Percentiles rank a stretch among this genome's conserved stretches.
phyloP scores from a whole-genome alignment of 2,797 vertebrate genomes.

The Catharus ustulatus region DNA sequence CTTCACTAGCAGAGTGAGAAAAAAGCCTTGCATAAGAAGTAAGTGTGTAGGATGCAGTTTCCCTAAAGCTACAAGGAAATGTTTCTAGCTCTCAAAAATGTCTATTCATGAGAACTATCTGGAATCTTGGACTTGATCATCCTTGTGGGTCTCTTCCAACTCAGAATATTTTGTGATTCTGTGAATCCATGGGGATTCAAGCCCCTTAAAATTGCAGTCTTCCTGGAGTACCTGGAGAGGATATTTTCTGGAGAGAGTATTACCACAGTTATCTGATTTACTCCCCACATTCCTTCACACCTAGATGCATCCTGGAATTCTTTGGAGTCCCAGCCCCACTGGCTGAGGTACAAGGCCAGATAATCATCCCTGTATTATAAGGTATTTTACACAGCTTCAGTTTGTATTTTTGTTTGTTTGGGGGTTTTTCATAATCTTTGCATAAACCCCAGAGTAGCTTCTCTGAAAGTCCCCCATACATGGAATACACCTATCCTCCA shows the following conservation, averaged over 20 bases:
- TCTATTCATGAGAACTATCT: neutral
- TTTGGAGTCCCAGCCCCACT: neutral
- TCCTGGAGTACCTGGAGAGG: neutral
- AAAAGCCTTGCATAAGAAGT: neutral
- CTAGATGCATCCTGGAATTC: neutral
- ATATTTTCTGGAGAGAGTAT: neutral
- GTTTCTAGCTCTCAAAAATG: neutral
- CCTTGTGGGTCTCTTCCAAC: neutral
- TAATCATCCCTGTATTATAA: neutral
- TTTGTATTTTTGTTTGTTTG: neutral
- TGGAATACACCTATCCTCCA: neutral
- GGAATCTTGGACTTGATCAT: neutral
- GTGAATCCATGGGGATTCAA: neutral
- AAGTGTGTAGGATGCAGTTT: neutral
- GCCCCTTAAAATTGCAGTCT: neutral
- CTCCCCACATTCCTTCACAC: neutral
- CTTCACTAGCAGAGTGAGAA: neutral
- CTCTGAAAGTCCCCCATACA: neutral
- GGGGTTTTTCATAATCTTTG: neutral
- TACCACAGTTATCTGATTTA: neutral
- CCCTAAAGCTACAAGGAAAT: neutral
- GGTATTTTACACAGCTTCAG: neutral
- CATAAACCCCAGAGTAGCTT: neutral
- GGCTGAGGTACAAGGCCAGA: neutral
- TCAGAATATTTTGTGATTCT: neutral